Base-by-base conservation (phyloP, 2,113 vertebrate genomes). In the Fukomys damarensis region DNA sequence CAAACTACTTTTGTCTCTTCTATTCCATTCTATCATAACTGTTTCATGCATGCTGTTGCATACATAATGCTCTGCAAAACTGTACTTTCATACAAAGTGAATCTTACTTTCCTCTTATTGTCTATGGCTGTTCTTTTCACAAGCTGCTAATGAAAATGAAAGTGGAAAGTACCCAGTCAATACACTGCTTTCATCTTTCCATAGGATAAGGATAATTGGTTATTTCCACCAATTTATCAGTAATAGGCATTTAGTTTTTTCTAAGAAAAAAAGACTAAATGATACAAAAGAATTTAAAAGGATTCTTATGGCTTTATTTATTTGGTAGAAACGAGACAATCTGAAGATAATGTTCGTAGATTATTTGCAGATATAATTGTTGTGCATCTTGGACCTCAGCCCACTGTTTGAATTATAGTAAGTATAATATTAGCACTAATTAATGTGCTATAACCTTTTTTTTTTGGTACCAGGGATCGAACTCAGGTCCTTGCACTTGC, bases 401-500 rank as follows among this genome's bases (percentile, higher is more conserved):
- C 76, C 87, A 92, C 14, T 97, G 70, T 81, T 97, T 97, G 91
- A 95, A 92, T 94, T 94, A 89, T 58, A 93, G 83, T 96, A 97
- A 87, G 59, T 86, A 95, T 80, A 96, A 97, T 88, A 94, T 97
- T 70, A 96, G 86, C 95, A 81, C 94, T 97, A 90, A 97, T 91
- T 80, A 98, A 54, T 89, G 95, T 97, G 96, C 89, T 94, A 90
- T 95, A 96, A 97, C 72, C 83, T 96, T 94, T 97, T 98, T 98
- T n/a, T n/a, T n/a, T n/a, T n/a, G n/a, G n/a, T n/a, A n/a, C n/a
- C n/a, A n/a, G n/a, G n/a, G n/a, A n/a, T n/a, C n/a, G n/a, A n/a
- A n/a, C n/a, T n/a, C n/a, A n/a, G n/a, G n/a, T n/a, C n/a, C n/a
- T n/a, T n/a, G n/a, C n/a, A n/a, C n/a, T n/a, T n/a, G n/a, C n/a